Evolutionary conservation across 2,113 vertebrate species (phyloP), one percentile per base, ranked within the genome.

Genomic region (Arizona elegans): DNA sequence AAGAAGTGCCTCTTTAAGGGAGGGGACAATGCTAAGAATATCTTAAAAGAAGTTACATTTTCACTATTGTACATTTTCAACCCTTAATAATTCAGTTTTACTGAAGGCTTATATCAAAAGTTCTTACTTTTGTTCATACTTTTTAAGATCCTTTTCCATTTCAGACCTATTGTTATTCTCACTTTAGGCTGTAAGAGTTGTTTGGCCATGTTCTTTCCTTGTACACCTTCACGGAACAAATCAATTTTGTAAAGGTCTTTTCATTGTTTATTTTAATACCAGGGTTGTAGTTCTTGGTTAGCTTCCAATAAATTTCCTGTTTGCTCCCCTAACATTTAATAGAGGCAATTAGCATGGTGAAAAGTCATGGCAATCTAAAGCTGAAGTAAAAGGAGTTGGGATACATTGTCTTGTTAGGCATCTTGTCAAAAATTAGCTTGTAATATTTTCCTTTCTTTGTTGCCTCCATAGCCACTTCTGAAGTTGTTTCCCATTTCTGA

Each of bases 361-460:
- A 87, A 91, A 86, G 94, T 95, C 43, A 92, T 93, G 65, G 52
- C 89, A 50, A 87, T 62, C 89, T 87, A 93, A 52, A 21, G 81
- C 95, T 90, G 92, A 89, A 59, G 17, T 93, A 92, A 95, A 70
- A 93, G 93, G 94, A 92, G 55, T 94, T 96, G 96, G 93, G 93
- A 24, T 89, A 65, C 10, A 6, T 0, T 10, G 54, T 75, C 55
- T 9, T 47, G 93, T 94, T 94, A 81, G 33, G 90, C 95, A 59
- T 95, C 52, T 93, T 94, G 93, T 89, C 90, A 92, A 81, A 53
- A 17, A 90, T 93, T 92, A 15, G 3, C 56, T 96, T 94, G 33
- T 93, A 70, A 65, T 52, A 15, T 90, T 94, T 58, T 87, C 50
- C 52, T 85, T 89, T 89, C 53, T 75, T 81, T 91, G 54, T 47